These are phyloP conservation scores for Parauchenoglanis ngamensis DNA, from an alignment of 2,797 vertebrate species.

Conservation along the genomic window DNA sequence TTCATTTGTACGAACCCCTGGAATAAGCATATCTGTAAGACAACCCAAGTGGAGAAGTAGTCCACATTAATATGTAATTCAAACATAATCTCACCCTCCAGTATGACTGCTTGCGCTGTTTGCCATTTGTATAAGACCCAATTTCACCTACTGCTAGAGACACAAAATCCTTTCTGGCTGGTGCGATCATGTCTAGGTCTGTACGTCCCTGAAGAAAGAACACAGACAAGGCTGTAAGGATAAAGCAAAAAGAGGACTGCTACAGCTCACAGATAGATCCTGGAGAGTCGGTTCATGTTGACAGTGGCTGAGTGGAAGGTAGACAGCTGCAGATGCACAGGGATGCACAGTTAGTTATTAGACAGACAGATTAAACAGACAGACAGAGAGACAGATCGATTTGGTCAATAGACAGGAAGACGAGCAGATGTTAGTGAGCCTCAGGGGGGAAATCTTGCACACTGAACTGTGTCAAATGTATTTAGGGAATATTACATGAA, in stretches of 20 bases:
- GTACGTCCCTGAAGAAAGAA: constrained; percentile 47
- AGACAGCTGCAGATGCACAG: not conserved
- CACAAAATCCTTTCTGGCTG: constrained; percentile 81
- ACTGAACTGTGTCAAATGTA: not conserved
- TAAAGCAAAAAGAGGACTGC: constrained; percentile 2
- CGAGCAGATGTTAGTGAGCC: not conserved
- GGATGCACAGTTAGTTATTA: not conserved
- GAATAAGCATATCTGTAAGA: not conserved
- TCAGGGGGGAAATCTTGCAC: not conserved
- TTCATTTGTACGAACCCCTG: not conserved
- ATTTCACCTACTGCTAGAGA: constrained; percentile 78
- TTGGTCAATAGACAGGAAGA: not conserved
- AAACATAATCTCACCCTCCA: constrained; percentile 80
- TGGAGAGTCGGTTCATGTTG: not conserved
- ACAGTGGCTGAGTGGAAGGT: not conserved
- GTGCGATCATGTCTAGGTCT: constrained; percentile 74
- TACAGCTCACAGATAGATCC: not conserved
- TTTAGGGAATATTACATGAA: not conserved
- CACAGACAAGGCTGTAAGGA: constrained; percentile 38
- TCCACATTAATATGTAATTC: not conserved
- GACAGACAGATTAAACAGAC: not conserved
- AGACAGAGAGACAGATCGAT: not conserved
- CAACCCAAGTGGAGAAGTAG: not conserved
- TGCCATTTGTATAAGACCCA: constrained; percentile 78
- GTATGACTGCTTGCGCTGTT: constrained; percentile 84